phyloP scores from a whole-genome alignment of 2,797 vertebrate species.

The Fistularia commersonii region DNA sequence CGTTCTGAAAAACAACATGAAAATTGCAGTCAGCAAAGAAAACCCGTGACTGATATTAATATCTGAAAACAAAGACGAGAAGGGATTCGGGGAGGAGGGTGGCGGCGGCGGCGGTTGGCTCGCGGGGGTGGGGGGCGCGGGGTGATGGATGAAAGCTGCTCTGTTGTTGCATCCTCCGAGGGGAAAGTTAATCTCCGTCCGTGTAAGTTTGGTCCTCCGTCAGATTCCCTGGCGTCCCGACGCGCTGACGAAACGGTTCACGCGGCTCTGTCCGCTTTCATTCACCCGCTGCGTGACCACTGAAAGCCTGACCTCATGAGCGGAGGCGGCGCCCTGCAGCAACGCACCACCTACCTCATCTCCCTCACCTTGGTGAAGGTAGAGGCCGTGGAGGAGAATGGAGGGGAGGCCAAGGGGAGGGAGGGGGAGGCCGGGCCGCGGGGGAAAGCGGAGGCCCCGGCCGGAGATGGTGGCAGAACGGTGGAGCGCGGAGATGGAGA shows the following conservation, averaged over 20 bases:
- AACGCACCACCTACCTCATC: constrained; percentile 96
- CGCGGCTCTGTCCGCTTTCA: constrained; percentile 45
- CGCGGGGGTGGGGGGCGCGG: no score
- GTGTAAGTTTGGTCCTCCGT: constrained; percentile 30
- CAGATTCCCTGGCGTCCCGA: constrained; percentile 29
- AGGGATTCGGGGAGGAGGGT: constrained; percentile 24
- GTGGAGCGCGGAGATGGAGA: constrained; percentile 39
- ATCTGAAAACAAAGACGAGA: constrained; percentile 32
- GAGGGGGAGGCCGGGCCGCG: constrained; percentile 56
- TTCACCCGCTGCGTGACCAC: constrained; percentile 57
- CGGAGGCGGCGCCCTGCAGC: constrained; percentile 85
- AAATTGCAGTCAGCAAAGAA: constrained; percentile 6
- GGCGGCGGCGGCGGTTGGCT: no score
- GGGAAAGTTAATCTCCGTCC: constrained; percentile 50
- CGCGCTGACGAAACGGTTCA: constrained; percentile 28
- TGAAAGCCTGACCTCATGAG: constrained; percentile 85
- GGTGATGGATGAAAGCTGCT: constrained; percentile 50
- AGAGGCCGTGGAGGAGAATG: constrained; percentile 84
- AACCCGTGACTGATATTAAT: constrained; percentile 28
- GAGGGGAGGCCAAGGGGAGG: constrained; percentile 59
- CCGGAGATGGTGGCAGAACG: constrained; percentile 11
- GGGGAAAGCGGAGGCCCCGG: constrained; percentile 45
- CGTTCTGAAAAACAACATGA: constrained; percentile 22
- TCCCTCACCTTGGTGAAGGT: constrained; percentile 95
- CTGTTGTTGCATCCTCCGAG: constrained; percentile 45